Conservation (phyloP, 2,888 invertebrate species). For the Drosophila hamatofila region DNA sequence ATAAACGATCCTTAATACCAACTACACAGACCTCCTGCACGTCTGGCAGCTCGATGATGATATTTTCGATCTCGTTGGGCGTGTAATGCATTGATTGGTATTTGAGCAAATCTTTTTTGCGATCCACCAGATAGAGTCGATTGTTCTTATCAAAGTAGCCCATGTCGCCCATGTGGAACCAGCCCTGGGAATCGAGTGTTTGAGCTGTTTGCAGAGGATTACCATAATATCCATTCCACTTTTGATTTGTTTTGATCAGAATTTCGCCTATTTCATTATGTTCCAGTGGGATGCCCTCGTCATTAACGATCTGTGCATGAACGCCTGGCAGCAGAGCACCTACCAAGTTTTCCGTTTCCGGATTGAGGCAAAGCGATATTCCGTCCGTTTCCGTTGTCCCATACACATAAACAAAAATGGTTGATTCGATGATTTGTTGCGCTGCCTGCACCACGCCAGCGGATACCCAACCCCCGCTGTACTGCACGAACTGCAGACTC, state of each 20-base stretch:
- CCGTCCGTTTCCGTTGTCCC: constrained; percentile 60
- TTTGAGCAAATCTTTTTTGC: constrained; percentile 77
- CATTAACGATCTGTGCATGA: constrained; percentile 61
- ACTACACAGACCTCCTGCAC: constrained; percentile 73
- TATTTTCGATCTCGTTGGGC: constrained; percentile 70
- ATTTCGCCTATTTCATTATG: constrained; percentile 74
- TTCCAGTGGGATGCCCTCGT: constrained; percentile 54
- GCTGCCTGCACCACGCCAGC: constrained; percentile 13
- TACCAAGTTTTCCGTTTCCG: constrained; percentile 37
- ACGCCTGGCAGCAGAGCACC: constrained; percentile 56
- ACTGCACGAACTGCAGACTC: constrained; percentile 29
- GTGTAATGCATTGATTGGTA: constrained; percentile 68
- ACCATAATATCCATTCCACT: constrained; percentile 77
- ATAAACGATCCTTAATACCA: constrained; percentile 61
- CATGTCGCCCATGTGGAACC: constrained; percentile 81
- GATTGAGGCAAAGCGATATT: constrained; percentile 27
- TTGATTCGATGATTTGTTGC: constrained; percentile 18
- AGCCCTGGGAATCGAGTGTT: constrained; percentile 64
- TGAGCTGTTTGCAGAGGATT: constrained; percentile 57
- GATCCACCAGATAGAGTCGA: constrained; percentile 66
- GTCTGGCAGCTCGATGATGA: constrained; percentile 63
- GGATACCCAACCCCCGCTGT: constrained; percentile 45
- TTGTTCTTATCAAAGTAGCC: constrained; percentile 78
- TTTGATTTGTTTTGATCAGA: constrained; percentile 32
- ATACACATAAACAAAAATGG: constrained; percentile 32